These are phyloP conservation scores for Pygoscelis adeliae DNA, from an alignment of 2,113 vertebrate genomes.

Conservation along the genomic window DNA sequence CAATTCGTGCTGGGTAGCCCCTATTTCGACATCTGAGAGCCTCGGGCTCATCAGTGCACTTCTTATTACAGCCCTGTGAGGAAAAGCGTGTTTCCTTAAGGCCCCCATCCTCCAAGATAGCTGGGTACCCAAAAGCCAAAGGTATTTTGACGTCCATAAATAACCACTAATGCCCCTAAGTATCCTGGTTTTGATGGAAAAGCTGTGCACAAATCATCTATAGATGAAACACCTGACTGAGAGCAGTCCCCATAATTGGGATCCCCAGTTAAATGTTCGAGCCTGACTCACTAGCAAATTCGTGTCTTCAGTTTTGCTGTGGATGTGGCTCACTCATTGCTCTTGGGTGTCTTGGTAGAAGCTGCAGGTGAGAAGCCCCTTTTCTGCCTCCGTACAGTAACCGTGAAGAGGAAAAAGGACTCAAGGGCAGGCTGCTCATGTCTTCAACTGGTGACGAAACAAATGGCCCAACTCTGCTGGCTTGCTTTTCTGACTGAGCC, in stretches of 20 bases:
- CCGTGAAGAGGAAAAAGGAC: neutral
- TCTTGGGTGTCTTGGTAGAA: neutral
- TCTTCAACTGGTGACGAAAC: neutral
- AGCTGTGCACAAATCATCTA: neutral
- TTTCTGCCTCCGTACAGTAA: neutral
- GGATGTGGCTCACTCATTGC: neutral
- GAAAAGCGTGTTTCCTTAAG: neutral
- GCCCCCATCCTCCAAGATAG: neutral
- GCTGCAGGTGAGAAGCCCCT: neutral
- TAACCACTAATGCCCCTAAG: neutral
- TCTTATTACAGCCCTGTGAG: neutral
- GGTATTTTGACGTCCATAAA: neutral
- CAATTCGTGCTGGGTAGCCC: neutral
- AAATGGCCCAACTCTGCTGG: neutral
- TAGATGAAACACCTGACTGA: neutral
- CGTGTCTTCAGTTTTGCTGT: neutral
- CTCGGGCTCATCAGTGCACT: neutral
- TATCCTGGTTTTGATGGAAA: neutral
- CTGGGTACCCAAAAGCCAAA: neutral
- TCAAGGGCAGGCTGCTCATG: neutral
- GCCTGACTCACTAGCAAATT: neutral
- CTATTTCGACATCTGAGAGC: rapidly evolving
- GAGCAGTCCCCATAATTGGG: neutral
- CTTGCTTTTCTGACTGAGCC: neutral
- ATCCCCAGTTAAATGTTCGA: neutral